Evolutionary conservation across 2,113 vertebrate species (phyloP).

Genomic region (Gymnobelideus leadbeateri): DNA sequence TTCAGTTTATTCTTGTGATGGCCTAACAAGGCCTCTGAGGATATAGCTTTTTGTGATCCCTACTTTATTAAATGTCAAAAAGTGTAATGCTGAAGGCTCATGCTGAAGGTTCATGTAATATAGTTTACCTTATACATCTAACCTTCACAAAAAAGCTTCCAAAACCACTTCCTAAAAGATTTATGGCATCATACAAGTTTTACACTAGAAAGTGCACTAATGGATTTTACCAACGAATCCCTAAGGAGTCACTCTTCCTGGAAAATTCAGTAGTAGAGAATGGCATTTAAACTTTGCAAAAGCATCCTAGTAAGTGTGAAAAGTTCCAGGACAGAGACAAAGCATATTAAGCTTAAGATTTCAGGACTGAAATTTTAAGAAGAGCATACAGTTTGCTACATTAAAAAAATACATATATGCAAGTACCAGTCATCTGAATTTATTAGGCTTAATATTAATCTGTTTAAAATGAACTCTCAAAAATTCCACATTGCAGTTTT

Average conservation of each 20-base stretch:
- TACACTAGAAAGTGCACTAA: conserved; percentile 91
- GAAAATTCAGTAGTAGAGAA: conserved; percentile 85
- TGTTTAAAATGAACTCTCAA: background rate
- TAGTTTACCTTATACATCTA: conserved; percentile 84
- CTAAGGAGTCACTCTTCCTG: conserved; percentile 86
- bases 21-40: conserved; percentile 85
- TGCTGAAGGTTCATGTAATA: conserved; percentile 73
- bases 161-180: conserved; percentile 90
- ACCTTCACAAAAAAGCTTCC: conserved; percentile 87
- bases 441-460: background rate
- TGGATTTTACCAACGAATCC: conserved; percentile 90
- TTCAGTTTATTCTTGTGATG: conserved; percentile 69
- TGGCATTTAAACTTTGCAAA: conserved; percentile 82
- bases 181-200: conserved; percentile 95
- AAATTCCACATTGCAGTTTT: background rate
- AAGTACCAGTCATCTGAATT: background rate
- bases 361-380: conserved; percentile 57
- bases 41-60: conserved; percentile 83
- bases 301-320: conserved; percentile 57
- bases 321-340: conserved; percentile 65
- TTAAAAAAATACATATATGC: background rate
- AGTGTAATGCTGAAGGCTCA: conserved; percentile 79
- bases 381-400: background rate
- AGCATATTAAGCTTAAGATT: conserved; percentile 69
- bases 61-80: conserved; percentile 89